Conservation (phyloP, 2,113 vertebrate species). For the Bambusicola thoracicus region DNA sequence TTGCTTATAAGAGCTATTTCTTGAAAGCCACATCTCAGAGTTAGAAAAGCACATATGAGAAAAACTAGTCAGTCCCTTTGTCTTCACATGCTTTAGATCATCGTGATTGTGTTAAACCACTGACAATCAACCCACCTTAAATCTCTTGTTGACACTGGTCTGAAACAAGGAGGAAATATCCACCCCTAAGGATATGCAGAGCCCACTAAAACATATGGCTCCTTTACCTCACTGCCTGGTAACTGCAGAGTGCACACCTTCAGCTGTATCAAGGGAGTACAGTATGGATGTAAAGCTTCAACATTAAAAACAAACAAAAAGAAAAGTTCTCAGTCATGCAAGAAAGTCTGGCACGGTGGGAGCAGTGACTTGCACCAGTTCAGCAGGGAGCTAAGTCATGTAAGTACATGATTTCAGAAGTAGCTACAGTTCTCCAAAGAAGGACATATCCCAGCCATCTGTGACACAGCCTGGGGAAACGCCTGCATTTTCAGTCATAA, state of each 20-base stretch:
- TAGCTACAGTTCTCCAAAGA: neutral
- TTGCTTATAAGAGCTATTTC: neutral
- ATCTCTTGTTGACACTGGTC: neutral
- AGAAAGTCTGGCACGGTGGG: neutral
- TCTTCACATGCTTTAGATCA: neutral
- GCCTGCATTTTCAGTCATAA: neutral
- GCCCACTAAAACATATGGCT: neutral
- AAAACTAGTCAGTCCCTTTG: neutral
- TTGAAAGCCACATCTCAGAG: neutral
- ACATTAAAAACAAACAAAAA: neutral
- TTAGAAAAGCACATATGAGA: neutral
- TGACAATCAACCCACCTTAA: neutral
- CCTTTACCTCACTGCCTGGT: neutral
- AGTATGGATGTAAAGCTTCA: neutral
- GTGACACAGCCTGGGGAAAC: neutral
- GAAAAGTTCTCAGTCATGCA: neutral
- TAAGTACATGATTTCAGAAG: neutral
- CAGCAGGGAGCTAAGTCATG: neutral
- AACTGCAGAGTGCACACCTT: neutral
- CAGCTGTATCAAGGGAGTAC: neutral
- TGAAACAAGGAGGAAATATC: neutral
- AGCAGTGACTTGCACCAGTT: neutral
- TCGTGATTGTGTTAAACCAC: rapidly evolving
- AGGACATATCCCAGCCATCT: neutral
- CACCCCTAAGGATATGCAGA: neutral